Evolutionary conservation across 2,888 invertebrate species (phyloP).

Genomic region (Sinelater perroti): DNA sequence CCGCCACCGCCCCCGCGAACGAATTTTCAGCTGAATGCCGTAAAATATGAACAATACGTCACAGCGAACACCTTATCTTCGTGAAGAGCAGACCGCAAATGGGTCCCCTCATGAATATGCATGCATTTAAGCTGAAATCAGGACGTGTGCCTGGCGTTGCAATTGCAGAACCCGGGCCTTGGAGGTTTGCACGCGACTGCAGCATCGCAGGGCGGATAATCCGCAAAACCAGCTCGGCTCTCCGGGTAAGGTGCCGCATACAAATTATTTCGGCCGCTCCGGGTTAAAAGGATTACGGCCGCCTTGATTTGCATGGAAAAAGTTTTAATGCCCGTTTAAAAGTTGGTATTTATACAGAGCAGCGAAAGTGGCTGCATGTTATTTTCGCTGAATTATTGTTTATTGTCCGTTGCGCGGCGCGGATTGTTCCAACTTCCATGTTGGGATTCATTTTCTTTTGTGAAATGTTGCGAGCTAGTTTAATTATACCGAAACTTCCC

Average conservation of each 20-base stretch:
- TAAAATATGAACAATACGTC: conserved; percentile 23
- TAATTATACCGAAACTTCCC: too few relatives aligned
- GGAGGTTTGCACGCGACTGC: neutral
- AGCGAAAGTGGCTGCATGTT: conserved; percentile 24
- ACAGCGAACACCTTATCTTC: conserved; percentile 22
- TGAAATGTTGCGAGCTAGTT: too few relatives aligned
- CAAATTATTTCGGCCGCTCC: conserved; percentile 25
- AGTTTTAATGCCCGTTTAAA: conserved; percentile 28
- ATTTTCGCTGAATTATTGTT: neutral
- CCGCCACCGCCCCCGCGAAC: neutral
- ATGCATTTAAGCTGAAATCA: conserved; percentile 15
- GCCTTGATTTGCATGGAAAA: conserved; percentile 23
- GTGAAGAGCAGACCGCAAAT: conserved; percentile 19
- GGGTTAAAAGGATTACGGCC: conserved; percentile 26
- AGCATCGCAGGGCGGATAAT: neutral
- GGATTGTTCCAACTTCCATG: too few relatives aligned
- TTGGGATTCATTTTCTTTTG: too few relatives aligned
- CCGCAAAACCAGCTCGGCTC: neutral
- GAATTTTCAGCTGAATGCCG: conserved; percentile 8
- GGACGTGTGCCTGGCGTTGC: conserved; percentile 16
- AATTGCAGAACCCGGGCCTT: conserved; percentile 1
- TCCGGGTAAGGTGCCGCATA: conserved; percentile 3
- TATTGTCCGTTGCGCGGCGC: neutral
- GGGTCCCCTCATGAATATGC: conserved; percentile 27
- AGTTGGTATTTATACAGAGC: conserved; percentile 21